Evolutionary conservation across 2,888 invertebrate species (phyloP), one percentile per base, ranked within the genome.

Genomic region (Ellobium chinense): DNA sequence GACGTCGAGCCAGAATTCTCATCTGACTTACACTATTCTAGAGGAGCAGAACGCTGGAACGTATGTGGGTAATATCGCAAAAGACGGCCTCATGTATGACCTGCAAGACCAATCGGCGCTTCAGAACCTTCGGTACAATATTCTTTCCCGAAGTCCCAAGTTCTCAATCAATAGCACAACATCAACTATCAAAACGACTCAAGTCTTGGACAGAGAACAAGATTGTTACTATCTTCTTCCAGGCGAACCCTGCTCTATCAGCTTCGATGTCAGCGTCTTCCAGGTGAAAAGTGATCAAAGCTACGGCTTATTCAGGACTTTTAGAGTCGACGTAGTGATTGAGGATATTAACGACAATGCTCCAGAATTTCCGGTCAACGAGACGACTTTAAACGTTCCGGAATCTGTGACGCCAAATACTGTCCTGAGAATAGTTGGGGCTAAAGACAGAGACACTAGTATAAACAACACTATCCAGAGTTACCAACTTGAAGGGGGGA

Each of bases 311-410:
- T 84, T 87, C 60, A 87, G 85, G 80, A 87, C 88, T 39, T 88
- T 90, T 65, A 86, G 84, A 70, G 85, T 90, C 69, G 78, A 85
- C 31, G 83, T 89, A 2, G 81, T 79, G n/a, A 77, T 85, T 24
- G 78, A 82, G 4, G 89, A 89, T 76, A 86, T 88, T n/a, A 90
- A 89, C 72, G 89, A 90, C 70, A 88, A 89, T 82, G 81, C 86
- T 1, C 90, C 89, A 34, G 65, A 68, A 5, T 89, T 89, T 80
- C 88, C 88, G 21, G 65, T 80, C 5, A 77, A 80, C 12, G 63
- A 70, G 31, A 79, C 88, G 12, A 82, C 82, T 4, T 76, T 89
- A n/a, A 84, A 85, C 29, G 86, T 89, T 5, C 85, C 88, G 2
- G 90, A 90, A 81, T 85, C 87, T 0, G 78, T 86, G 4, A 83